Evolutionary conservation across 2,797 vertebrate genomes (phyloP), one percentile per base, ranked within the genome.

Genomic region (Sphenopsis melanotis): DNA sequence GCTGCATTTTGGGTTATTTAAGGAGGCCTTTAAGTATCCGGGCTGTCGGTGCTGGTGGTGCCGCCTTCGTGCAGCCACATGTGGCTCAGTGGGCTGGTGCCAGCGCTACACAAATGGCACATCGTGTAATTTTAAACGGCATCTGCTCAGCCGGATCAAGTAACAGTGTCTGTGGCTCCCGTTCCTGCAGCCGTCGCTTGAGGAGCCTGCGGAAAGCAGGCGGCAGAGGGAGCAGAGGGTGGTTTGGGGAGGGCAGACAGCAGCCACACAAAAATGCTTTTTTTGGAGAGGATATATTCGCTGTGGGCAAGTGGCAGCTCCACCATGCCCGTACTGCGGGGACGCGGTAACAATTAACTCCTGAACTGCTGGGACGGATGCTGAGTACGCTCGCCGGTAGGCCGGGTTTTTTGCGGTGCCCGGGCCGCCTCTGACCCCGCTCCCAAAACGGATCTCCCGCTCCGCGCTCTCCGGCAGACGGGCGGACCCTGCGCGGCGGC

Each of bases 331-430:
- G 7, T 1, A 36, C 52, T 34, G 82, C 46, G n/a, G 27, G 11
- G n/a, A 52, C 14, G 39, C 10, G 3, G 3, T 21, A 15, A 4
- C 44, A 6, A 10, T 53, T 53, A 68, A 64, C 79, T 30, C 56
- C 36, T 21, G n/a, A 15, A 26, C 3, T 3, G 24, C 56, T 9
- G 47, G 8, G 18, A 6, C 2, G 2, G 9, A 2, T 6, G n/a
- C 7, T 4, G 0, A 3, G 10, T 7, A 18, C 5, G 2, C 23
- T 6, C 4, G 8, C 15, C 1, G 0, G 1, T 1, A 11, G 4
- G 10, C 34, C 6, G 36, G 11, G 6, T 5, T 9, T 3, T 2
- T 5, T 4, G 8, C 4, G 2, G 18, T 7, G 6, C 13, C 55
- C 7, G 10, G 18, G 22, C 39, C 13, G 21, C 37, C 4, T 9